Evolutionary conservation across 2,797 vertebrate genomes (phyloP).

Genomic region (Coregonus suidteri): DNA sequence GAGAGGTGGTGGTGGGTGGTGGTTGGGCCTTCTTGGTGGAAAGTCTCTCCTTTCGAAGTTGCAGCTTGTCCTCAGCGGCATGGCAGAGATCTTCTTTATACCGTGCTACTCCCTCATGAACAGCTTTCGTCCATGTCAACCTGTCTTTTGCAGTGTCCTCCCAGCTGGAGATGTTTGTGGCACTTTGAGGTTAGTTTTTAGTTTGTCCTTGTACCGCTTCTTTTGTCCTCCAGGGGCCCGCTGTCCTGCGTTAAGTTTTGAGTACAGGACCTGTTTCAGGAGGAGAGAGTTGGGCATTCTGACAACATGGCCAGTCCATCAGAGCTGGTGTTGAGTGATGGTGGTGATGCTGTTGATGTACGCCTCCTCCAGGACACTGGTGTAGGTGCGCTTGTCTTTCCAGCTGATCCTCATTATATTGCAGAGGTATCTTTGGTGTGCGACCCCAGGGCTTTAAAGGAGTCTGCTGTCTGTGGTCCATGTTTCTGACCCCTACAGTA

Average conservation of each 20-base stretch:
- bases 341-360: constrained; percentile 17
- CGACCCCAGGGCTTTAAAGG: neutral
- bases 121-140: neutral
- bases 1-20: neutral
- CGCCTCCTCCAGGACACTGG: constrained; percentile 16
- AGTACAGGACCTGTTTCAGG: constrained; percentile 22
- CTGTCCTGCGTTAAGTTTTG: constrained; percentile 10
- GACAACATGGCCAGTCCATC: constrained; percentile 14
- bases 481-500: constrained; percentile 6
- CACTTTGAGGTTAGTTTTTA: neutral
- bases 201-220: neutral
- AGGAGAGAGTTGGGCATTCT: neutral
- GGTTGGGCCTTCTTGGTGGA: neutral
- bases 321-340: constrained; percentile 3
- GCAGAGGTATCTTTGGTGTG: constrained; percentile 8
- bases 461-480: constrained; percentile 26
- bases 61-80: neutral
- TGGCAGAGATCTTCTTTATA: neutral
- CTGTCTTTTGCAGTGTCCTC: neutral
- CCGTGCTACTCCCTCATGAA: neutral
- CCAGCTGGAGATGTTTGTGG: neutral
- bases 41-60: constrained; percentile 5
- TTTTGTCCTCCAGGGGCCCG: constrained; percentile 2
- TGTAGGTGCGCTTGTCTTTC: constrained; percentile 19
- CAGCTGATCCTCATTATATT: constrained; percentile 30